Evolutionary conservation across 2,888 invertebrate species (phyloP), one percentile per base, ranked within the genome.

Genomic region (Gastrophysa polygoni): DNA sequence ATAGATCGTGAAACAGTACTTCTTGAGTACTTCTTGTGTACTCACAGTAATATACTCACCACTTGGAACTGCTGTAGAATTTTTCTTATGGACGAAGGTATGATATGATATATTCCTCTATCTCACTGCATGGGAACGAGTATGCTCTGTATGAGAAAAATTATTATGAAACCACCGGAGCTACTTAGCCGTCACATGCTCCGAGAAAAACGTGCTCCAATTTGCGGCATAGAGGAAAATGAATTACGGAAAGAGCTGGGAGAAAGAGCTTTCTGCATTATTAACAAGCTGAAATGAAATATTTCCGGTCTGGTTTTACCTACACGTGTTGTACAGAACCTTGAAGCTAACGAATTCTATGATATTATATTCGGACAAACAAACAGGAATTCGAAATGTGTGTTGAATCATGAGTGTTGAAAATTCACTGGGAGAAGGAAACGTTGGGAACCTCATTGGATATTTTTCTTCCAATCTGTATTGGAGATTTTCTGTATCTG

Each of bases 251-350:
- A 50, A 61, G 55, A 59, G 59, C 61, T 18, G 47, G 57, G 59
- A 61, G 64, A 59, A 63, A 59, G 63, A 54, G 59, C 48, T 49
- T 63, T 57, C 54, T 68, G 61, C 68, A 68, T 68, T 68, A 68
- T 68, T 68, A 68, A 68, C 65, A 65, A 16, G 61, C 61, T 63
- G 58, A 66, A 64, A 61, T 67, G 64, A 64, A 68, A 61, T 66
- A 69, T 69, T 68, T 57, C 49, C 46, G 29, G 59, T 48, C 16
- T 49, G n/a, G 20, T n/a, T 24, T 51, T 32, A 47, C 57, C 47
- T 57, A 34, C 57, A 60, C 60, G 59, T 57, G 64, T 64, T 14
- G n/a, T n/a, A 38, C 38, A 38, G 10, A 18, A 6, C 16, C 44
- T 16, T 44, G n/a, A 8, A 18, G 4, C 11, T 11, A n/a, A 14